A percentile compares a stretch with the other conserved stretches of the same genome.
Conservation (phyloP, 2,888 invertebrate genomes). For the Polietes domitor region DNA sequence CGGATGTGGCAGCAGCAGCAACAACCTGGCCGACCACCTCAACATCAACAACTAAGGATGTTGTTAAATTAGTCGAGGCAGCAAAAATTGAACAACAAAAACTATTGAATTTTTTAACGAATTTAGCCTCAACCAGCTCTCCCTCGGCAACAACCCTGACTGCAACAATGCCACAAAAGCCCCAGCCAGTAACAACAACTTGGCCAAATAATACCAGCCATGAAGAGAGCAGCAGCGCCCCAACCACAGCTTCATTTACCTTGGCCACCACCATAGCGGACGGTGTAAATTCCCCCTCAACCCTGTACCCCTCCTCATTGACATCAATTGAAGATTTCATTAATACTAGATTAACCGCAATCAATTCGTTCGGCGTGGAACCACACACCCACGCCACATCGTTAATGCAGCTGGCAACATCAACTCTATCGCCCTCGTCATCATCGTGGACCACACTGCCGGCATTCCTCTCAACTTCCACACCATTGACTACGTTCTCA, state of each 20-base stretch:
- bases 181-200: background rate
- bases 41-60: background rate
- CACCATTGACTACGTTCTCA: background rate
- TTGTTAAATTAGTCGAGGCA: background rate
- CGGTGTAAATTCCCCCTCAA: background rate
- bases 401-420: conserved; percentile 32
- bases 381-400: background rate
- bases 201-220: background rate
- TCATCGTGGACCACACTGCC: background rate
- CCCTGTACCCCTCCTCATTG: too few relatives aligned
- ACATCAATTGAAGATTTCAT: conserved; percentile 12
- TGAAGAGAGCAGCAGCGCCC: background rate
- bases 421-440: background rate
- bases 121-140: background rate
- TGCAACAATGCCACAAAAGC: conserved; percentile 6
- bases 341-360: conserved; percentile 40
- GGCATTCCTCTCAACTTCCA: background rate
- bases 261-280: background rate
- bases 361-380: background rate
- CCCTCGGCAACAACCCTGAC: conserved; percentile 29
- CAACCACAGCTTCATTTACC: background rate
- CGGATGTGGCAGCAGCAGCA: background rate
- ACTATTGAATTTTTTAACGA: conserved; percentile 38
- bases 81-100: conserved; percentile 1
- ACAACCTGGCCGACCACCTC: background rate